Percentiles rank a stretch among this genome's conserved stretches.
These are phyloP conservation scores for Mesoligia furuncula DNA, from an alignment of 2,888 invertebrate genomes.

Conservation along the genomic window DNA sequence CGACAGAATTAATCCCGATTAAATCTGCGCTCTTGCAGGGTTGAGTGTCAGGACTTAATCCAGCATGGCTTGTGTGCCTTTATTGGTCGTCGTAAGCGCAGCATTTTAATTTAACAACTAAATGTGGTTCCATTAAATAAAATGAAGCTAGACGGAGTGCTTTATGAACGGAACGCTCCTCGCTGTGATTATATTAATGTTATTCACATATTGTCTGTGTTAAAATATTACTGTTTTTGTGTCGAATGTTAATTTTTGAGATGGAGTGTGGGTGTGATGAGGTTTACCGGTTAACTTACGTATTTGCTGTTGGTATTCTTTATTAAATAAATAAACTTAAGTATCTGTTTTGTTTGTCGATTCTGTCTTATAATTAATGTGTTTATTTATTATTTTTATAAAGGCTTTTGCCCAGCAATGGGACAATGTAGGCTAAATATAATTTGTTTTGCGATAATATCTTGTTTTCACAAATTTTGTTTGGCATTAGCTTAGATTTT, in stretches of 20 bases:
- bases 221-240: slow-evolving; percentile 44
- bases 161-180: slow-evolving; percentile 48
- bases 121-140: slow-evolving; percentile 57
- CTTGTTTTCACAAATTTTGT: too few species aligned
- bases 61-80: slow-evolving; percentile 58
- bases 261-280: slow-evolving; percentile 16
- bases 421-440: too few species aligned
- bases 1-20: slow-evolving; percentile 35
- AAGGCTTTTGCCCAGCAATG: too few species aligned
- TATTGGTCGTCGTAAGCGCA: slow-evolving; percentile 62
- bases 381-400: too few species aligned
- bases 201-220: slow-evolving; percentile 46
- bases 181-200: slow-evolving; percentile 45
- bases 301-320: neutral
- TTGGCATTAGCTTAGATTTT: too few species aligned
- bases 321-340: neutral
- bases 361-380: neutral
- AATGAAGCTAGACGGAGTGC: slow-evolving; percentile 37
- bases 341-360: neutral
- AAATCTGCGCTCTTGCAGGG: slow-evolving; percentile 43
- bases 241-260: slow-evolving; percentile 22
- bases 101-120: slow-evolving; percentile 60
- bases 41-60: slow-evolving; percentile 70
- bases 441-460: too few species aligned
- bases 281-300: neutral